Conservation (phyloP, 35 echinoderm and acorn worm genomes). For the Stichopus chloronotus region DNA sequence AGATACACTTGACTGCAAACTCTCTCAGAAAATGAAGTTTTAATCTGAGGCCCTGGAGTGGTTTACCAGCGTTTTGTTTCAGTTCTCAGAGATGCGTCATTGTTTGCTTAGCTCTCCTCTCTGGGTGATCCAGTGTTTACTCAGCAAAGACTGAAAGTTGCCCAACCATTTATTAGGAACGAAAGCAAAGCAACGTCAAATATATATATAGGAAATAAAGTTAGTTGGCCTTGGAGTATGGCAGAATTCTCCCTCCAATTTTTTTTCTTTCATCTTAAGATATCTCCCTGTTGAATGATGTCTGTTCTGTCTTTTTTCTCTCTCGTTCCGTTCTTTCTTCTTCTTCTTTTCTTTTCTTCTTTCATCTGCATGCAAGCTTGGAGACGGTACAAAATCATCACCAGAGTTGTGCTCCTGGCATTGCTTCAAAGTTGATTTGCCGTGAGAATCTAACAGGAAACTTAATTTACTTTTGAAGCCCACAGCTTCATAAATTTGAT, state of each 20-base stretch:
- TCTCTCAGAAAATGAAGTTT: background rate
- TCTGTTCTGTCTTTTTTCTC: background rate
- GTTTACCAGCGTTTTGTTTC: background rate
- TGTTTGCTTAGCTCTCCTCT: background rate
- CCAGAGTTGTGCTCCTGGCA: background rate
- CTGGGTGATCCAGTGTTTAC: background rate
- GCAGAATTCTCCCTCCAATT: background rate
- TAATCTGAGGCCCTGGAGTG: background rate
- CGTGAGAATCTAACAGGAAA: background rate
- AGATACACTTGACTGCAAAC: background rate
- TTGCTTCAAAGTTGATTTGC: slow-evolving; percentile 4
- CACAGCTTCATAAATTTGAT: slow-evolving; percentile 5
- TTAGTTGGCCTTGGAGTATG: background rate
- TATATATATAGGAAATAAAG: background rate
- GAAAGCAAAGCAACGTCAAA: background rate
- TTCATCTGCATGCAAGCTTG: no score
- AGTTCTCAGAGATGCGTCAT: background rate
- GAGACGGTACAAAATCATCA: background rate
- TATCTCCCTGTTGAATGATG: background rate
- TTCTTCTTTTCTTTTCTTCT: background rate
- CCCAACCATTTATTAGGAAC: background rate
- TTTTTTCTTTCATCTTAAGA: background rate
- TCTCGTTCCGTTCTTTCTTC: background rate
- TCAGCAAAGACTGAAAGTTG: background rate
- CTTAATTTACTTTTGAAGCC: slow-evolving; percentile 5